Evolutionary conservation across 2,797 vertebrate genomes (phyloP).

Genomic region (Philypnodon macrostomus): DNA sequence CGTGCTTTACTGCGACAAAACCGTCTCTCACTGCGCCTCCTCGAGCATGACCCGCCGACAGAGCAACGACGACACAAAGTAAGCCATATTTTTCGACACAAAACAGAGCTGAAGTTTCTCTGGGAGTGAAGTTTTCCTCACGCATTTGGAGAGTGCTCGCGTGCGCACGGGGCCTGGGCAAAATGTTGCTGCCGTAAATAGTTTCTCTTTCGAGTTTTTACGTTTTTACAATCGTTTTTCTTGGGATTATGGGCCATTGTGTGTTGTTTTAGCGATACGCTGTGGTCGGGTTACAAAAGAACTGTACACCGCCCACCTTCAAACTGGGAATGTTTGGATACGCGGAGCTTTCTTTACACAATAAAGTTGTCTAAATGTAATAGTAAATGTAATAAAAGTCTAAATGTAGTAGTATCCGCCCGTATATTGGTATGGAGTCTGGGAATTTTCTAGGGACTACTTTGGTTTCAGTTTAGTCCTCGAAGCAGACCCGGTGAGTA

Average conservation of each 20-base stretch:
- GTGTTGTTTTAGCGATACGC: not conserved
- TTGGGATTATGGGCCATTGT: too few species aligned
- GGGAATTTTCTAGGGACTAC: too few species aligned
- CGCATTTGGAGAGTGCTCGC: not conserved
- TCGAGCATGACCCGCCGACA: not conserved
- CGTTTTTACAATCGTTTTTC: not conserved
- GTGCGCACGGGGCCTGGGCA: not conserved
- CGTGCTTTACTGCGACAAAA: constrained; percentile 17
- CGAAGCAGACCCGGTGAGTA: too few species aligned
- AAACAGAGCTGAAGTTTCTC: constrained; percentile 18
- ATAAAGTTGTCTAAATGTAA: too few species aligned
- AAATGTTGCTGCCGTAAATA: not conserved
- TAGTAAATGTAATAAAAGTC: too few species aligned
- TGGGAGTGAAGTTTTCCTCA: constrained; percentile 30
- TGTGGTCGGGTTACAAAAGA: not conserved
- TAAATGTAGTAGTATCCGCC: too few species aligned
- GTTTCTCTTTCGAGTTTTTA: not conserved
- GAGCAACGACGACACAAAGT: not conserved
- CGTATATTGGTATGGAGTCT: too few species aligned
- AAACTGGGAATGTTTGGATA: constrained; percentile 1
- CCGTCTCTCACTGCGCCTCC: not conserved
- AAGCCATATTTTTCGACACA: constrained; percentile 6
- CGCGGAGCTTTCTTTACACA: not conserved
- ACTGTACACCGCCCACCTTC: constrained; percentile 1
- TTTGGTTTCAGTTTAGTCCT: too few species aligned